Evolutionary conservation across 2,797 vertebrate species (phyloP), one percentile per base, ranked within the genome.

Genomic region (Chanos chanos): DNA sequence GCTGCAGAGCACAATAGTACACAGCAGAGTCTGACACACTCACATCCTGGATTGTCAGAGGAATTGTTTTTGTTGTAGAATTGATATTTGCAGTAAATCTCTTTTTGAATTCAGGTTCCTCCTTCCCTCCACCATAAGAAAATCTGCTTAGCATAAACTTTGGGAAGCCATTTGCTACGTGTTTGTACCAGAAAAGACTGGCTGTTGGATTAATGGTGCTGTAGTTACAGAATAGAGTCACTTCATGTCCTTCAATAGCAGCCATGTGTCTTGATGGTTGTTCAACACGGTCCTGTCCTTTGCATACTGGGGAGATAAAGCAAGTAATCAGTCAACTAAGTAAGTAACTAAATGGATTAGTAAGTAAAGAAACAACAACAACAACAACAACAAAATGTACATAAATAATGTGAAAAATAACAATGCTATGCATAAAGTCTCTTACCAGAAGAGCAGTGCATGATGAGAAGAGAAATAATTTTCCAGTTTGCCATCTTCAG

Each of bases 111-210:
- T 16, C 47, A 21, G 25, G 30, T 21, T 7, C n/a, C n/a, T n/a
- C n/a, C n/a, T 31, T 48, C 47, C 44, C 56, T 9, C 37, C 59
- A 39, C 56, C 56, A 28, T 59, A 37, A 1, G 48, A 13, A n/a
- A 59, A 56, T 28, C 56, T 39, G 3, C 59, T 44, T 48, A 59
- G 47, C 1, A 59, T 18, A 48, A 37, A 48, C 9, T 59, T 7
- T 37, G 56, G 56, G 19, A 33, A 12, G 8, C 19, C 37, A 28
- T 34, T 13, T 1, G 10, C 12, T 1, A 41, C 22, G 19, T 55
- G 49, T 22, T 19, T 61, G 64, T 61, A 67, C 64, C 64, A 67
- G 4, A 53, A 12, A 33, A 59, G 24, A 18, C 56, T 56, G 59
- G 56, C 56, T 22, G 21, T 48, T 10, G 43, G 18, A 44, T 59